Conservation (phyloP, 2,113 vertebrate genomes). For the Phasianus colchicus region DNA sequence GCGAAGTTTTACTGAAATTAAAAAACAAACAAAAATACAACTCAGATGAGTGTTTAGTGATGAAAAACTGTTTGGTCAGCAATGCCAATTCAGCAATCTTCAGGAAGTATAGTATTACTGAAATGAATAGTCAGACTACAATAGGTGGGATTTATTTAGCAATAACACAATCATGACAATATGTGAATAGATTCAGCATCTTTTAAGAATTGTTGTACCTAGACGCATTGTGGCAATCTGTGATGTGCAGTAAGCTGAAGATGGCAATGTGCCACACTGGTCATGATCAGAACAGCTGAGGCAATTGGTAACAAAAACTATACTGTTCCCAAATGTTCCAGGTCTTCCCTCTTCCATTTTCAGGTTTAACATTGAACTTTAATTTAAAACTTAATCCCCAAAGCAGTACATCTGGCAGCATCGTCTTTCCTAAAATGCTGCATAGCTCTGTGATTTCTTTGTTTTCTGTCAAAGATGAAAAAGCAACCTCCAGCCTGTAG, state of each 20-base stretch:
- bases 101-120: neutral
- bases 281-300: neutral
- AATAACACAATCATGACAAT: neutral
- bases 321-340: neutral
- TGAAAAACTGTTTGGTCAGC: neutral
- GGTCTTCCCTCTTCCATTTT: neutral
- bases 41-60: neutral
- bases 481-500: neutral
- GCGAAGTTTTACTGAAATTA: neutral
- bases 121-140: neutral
- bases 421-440: neutral
- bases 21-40: neutral
- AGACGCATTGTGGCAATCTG: rapidly evolving
- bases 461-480: neutral
- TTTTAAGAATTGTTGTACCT: neutral
- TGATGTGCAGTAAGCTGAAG: neutral
- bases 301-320: neutral
- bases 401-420: neutral
- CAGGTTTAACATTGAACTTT: neutral
- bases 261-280: neutral
- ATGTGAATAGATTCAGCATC: neutral
- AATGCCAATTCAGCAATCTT: neutral
- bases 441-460: neutral
- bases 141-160: neutral
- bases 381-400: neutral